Conservation (phyloP, 2,113 vertebrate species). For the Synodontis membranacea region DNA sequence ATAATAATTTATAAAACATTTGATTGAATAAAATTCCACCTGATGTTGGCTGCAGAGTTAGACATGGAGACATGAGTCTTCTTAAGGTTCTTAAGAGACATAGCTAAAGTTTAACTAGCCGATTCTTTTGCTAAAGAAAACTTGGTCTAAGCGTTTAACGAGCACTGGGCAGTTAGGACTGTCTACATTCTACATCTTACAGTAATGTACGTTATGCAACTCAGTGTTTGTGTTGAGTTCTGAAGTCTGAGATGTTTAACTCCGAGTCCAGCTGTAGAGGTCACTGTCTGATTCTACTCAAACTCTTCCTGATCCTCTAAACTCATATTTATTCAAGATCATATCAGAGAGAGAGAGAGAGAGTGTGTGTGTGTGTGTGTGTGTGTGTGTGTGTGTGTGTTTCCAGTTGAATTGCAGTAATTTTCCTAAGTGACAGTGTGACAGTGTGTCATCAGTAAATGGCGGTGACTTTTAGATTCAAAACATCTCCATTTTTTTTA, state of each 20-base stretch:
- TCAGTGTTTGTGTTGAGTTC: neutral
- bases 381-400: neutral
- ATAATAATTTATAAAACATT: neutral
- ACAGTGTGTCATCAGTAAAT: neutral
- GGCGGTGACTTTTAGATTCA: neutral
- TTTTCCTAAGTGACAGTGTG: neutral
- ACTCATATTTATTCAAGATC: neutral
- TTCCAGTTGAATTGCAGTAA: neutral
- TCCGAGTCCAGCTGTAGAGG: neutral
- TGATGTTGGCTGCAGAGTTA: too few species aligned
- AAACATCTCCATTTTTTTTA: neutral
- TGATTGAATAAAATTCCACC: neutral
- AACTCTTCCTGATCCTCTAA: neutral
- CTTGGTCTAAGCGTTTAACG: too few species aligned
- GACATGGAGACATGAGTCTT: neutral
- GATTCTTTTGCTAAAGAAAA: too few species aligned
- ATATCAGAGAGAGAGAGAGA: neutral
- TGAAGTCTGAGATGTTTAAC: neutral
- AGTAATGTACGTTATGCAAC: neutral
- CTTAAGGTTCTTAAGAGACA: too few species aligned
- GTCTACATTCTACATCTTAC: neutral
- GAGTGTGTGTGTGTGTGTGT: neutral
- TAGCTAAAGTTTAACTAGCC: too few species aligned
- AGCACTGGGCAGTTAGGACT: too few species aligned
- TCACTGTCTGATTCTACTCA: neutral